A percentile compares a stretch with the other conserved stretches of the same genome.
phyloP scores from a whole-genome alignment of 2,888 invertebrate species.

The Pyrrhosoma nymphula region DNA sequence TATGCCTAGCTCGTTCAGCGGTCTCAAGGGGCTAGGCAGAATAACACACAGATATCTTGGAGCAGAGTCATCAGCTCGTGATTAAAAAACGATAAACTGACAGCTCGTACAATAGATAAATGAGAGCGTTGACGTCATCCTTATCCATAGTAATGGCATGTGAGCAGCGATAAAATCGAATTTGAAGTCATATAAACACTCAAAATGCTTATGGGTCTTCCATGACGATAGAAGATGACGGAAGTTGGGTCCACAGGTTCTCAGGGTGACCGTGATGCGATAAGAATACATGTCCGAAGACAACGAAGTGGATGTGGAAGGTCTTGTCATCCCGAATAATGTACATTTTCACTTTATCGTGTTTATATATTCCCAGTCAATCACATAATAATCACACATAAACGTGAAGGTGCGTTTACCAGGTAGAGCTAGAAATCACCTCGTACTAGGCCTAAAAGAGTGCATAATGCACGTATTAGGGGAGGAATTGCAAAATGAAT shows the following conservation, averaged over 20 bases:
- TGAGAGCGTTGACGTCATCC: not conserved
- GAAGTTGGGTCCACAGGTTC: not conserved
- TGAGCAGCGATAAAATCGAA: not conserved
- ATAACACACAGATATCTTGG: no score
- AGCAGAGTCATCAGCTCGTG: no score
- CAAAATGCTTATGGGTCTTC: not conserved
- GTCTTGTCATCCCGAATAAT: not conserved
- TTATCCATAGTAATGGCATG: not conserved
- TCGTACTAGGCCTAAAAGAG: no score
- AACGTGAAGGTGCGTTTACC: no score
- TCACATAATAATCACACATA: not conserved
- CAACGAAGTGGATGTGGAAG: not conserved
- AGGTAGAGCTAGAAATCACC: no score
- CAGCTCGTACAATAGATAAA: not conserved
- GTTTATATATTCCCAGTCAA: not conserved
- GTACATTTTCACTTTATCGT: not conserved
- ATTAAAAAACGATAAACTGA: not conserved
- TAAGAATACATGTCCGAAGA: not conserved
- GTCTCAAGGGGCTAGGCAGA: no score
- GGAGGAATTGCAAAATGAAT: no score
- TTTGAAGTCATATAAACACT: not conserved
- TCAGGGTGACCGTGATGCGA: not conserved
- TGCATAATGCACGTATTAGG: no score
- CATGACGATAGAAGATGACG: not conserved
- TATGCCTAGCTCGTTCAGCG: no score